Conservation (phyloP, 1,140 invertebrate species). For the Ceratina japonica region DNA sequence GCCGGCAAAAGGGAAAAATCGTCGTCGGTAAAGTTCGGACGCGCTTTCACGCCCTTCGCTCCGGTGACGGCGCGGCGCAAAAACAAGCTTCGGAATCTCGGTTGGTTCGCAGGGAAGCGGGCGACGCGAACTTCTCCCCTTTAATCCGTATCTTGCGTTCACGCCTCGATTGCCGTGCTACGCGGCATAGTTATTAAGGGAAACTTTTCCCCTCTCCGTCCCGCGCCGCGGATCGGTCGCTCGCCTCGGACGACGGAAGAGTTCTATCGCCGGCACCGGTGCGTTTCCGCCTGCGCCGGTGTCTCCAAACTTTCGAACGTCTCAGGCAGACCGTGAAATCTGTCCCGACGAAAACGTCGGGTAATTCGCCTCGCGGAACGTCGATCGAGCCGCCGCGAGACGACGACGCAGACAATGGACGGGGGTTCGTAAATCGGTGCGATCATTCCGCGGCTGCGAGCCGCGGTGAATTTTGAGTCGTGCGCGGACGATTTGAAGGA, state of each 20-base stretch:
- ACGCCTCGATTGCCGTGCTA: conserved; percentile 65
- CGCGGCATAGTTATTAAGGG: conserved; percentile 70
- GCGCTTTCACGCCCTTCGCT: conserved; percentile 14
- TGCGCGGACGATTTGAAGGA: background rate
- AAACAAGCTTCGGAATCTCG: conserved; percentile 55
- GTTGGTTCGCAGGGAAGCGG: conserved; percentile 30
- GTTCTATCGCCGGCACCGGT: conserved; percentile 12
- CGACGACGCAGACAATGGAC: conserved; percentile 41
- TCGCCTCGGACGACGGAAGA: conserved; percentile 3
- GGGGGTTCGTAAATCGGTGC: conserved; percentile 42
- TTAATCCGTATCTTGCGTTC: conserved; percentile 71
- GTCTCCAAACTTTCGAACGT: conserved; percentile 67
- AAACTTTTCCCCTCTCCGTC: conserved; percentile 63
- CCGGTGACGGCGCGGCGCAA: conserved; percentile 31
- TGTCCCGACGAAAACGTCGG: conserved; percentile 62
- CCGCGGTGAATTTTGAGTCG: background rate
- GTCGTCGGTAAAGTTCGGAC: conserved; percentile 36
- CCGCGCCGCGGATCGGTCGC: background rate
- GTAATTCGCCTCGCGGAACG: conserved; percentile 50
- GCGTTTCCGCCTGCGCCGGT: conserved; percentile 53
- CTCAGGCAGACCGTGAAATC: conserved; percentile 70
- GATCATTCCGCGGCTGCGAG: conserved; percentile 13
- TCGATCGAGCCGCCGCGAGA: conserved; percentile 37
- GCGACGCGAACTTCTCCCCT: conserved; percentile 60
- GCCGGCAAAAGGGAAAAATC: conserved; percentile 30